Conservation (phyloP, 2,888 invertebrate genomes). For the Chalcis sispes region DNA sequence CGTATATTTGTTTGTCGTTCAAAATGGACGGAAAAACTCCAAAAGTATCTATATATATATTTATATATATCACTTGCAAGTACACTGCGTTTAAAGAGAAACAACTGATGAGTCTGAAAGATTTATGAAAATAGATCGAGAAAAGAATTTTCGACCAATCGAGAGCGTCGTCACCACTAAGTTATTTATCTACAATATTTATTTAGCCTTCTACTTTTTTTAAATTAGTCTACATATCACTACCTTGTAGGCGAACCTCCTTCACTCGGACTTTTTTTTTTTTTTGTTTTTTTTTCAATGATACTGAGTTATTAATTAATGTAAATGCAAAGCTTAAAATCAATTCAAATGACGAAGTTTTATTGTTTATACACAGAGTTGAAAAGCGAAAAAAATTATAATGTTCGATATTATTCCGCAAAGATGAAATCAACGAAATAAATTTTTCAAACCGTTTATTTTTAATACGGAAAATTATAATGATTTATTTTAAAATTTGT, state of each 20-base stretch:
- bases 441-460: too few relatives aligned
- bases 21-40: slow-evolving; percentile 47
- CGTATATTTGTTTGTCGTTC: slow-evolving; percentile 14
- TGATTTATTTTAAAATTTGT: too few relatives aligned
- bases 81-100: slow-evolving; percentile 13
- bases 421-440: too few relatives aligned
- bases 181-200: slow-evolving; percentile 51
- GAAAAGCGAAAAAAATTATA: too few relatives aligned
- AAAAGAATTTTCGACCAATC: slow-evolving; percentile 49
- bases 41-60: slow-evolving; percentile 30
- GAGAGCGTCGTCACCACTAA: slow-evolving; percentile 46
- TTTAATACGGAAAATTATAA: too few relatives aligned
- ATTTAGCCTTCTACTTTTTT: slow-evolving; percentile 62
- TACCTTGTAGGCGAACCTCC: slow-evolving; percentile 70
- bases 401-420: too few relatives aligned
- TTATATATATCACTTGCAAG: slow-evolving; percentile 27
- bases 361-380: too few relatives aligned
- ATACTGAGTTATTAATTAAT: too few relatives aligned
- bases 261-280: slow-evolving; percentile 60
- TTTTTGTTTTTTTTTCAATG: too few relatives aligned
- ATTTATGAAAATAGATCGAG: slow-evolving; percentile 35
- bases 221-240: slow-evolving; percentile 68
- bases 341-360: too few relatives aligned
- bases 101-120: slow-evolving; percentile 11
- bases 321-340: too few relatives aligned